Evolutionary conservation across 2,888 invertebrate species (phyloP), one percentile per base, ranked within the genome.

Genomic region (Chrysolina oricalcia): DNA sequence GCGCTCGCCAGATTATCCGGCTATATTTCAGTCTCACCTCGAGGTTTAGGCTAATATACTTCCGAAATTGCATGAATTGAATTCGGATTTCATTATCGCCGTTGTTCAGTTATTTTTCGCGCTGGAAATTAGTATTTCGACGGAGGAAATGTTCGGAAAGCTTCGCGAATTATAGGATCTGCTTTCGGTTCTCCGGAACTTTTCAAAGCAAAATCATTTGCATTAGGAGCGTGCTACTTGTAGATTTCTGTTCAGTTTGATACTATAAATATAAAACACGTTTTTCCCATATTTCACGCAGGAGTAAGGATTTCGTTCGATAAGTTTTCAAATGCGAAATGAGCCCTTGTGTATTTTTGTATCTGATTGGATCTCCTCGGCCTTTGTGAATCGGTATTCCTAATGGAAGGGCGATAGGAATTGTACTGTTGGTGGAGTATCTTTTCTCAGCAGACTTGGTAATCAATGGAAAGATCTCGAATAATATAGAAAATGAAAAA

Each of bases 31-130:
- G 13, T 68, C 56, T 17, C 56, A 21, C 40, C 43, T 50, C n/a
- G 56, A 56, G 59, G 23, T n/a, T 59, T 27, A 35, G 15, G 23
- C 15, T 59, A 27, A 59, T 27, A 59, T 35, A 59, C 35, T n/a
- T 13, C 8, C n/a, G 35, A 17, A 10, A 35, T n/a, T 35, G 23
- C 9, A 40, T 23, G 41, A 23, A 72, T 72, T 65, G 62, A 66
- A 72, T 65, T 72, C 59, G 40, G 46, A 53, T 72, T 65, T 23
- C 21, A 48, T 63, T 70, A 48, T 63, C 59, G 59, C n/a, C 35
- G 59, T 15, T 59, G 59, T 59, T 35, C 59, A 35, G 59, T 35
- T 59, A 59, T 59, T 59, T 59, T n/a, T 27, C 59, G n/a, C 23
- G 13, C 13, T 59, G 59, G n/a, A 59, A 59, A 35, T 59, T 35